Base-by-base conservation (phyloP, 2,888 invertebrate genomes). In the Tetanocera ferruginea region DNA sequence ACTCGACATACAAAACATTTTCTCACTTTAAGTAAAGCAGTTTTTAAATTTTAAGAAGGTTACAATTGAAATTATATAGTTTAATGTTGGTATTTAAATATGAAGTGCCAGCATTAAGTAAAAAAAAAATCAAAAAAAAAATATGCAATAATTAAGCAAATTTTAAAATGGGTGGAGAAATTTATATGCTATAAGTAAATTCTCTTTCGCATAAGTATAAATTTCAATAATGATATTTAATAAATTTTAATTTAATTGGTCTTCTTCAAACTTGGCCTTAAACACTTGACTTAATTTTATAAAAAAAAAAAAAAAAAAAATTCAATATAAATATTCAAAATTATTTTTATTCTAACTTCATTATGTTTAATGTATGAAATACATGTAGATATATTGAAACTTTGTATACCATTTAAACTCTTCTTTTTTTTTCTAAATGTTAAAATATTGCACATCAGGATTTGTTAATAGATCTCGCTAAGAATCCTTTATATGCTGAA, bases 141-240 rank as follows among this genome's bases (percentile, higher is more conserved):
- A n/a, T 55, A 14, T 43, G 43, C 43, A 11, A 14, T 14, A 43
- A 11, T 37, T 57, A 55, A 11, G 37, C 55, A 5, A 82, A 81
- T 78, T 81, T 81, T 83, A 89, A 89, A 88, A 84, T 89, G 89
- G 89, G 89, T 89, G 89, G 89, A 89, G 89, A 87, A 88, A 87
- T 86, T 43, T 43, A 84, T 85, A 83, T 74, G 49, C 76, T 70
- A 71, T 66, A 62, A 52, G 49, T 69, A 77, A 72, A 49, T 25
- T 52, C 55, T 55, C 60, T 73, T 69, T 69, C 60, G 73, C 49
- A 60, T 73, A 73, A 60, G 60, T 60, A 28, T 43, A 70, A 52
- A 70, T 31, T 11, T 70, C 28, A 43, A 51, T 28, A 19, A 55
- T 25, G 51, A 64, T 31, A 37, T 5, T n/a, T 28, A 57, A 62